Evolutionary conservation across 2,888 invertebrate genomes (phyloP), one percentile per base, ranked within the genome.

Genomic region (Standfussiana lucernea): DNA sequence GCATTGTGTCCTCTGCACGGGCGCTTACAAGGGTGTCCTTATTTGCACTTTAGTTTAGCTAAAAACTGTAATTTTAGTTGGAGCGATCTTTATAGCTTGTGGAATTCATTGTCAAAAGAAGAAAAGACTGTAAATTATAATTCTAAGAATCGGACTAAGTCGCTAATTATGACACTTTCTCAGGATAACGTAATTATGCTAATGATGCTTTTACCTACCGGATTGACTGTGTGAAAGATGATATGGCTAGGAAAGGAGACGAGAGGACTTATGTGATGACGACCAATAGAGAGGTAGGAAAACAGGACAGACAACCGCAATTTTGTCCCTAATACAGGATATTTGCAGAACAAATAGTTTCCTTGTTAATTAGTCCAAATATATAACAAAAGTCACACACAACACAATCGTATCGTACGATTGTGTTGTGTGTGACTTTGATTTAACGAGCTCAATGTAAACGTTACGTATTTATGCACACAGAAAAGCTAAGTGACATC

Each of bases 1-100:
- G 61, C 68, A 71, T 83, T 84, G 86, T 83, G 69, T 42, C 37
- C 28, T 32, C 24, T 76, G 65, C 59, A 64, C 59, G 28, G n/a
- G 32, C n/a, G 76, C 59, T 24, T 32, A 50, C n/a, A 74, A 67
- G 64, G 45, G 35, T 64, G 56, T 32, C 28, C 32, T 13, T 66
- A 59, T 65, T 66, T 37, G 62, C 56, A 61, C n/a, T 50, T 11
- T 18, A 45, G 24, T 53, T 42, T 37, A n/a, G 32, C 42, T 42
- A 18, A 59, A 61, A 61, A 37, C 24, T 50, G 10, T n/a, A 15
- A 11, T 42, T 65, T 40, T 45, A 47, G 37, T 32, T 62, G 24
- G 13, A 50, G 61, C 42, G 13, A 28, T 56, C 7, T 28, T 15
- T 56, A 42, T n/a, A n/a, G 40, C n/a, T 40, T 64, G 13, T 64